Base-by-base conservation (phyloP, 2,797 vertebrate genomes). In the Eurystomus glaucurus region DNA sequence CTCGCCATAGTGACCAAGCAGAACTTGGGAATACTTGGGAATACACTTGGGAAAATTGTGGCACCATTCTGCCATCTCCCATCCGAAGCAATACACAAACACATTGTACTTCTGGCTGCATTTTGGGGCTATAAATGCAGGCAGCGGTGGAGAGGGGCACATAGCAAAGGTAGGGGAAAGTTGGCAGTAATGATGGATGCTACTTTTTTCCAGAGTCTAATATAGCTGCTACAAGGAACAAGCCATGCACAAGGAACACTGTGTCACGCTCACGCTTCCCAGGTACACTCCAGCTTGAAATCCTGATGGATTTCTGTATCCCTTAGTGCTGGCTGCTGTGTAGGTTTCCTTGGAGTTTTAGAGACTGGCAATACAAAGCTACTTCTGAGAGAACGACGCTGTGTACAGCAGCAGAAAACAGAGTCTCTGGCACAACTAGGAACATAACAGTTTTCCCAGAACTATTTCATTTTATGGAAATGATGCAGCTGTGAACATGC, bases 1-100 rank as follows among this genome's bases (percentile, higher is more conserved):
- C 77, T 93, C 6, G 0, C 64, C 57, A 50, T 76, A 90, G 57
- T 0, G 0, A 84, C 57, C 85, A 89, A 77, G 58, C 85, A 76
- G 88, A 75, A 64, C 57, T 66, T 84, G 33, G 90, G 85, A 89
- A 94, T 87, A 51, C 43, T 90, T 78, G 83, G 60, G 55, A 28
- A 25, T 46, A 46, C 19, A 26, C 61, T 83, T 71, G 57, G 41
- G 70, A 80, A 93, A 95, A 91, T 57, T 19, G 68, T 71, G 86
- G 92, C 88, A 86, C n/a, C n/a, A 7, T 89, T 86, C 68, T 91
- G 21, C 26, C 57, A 61, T n/a, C 79, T 75, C 71, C 68, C 69
- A 81, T 80, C 87, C 93, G 95, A 71, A 85, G 82, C 68, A 90
- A 70, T 25, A 54, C 64, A 68, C 0, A 10, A 92, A 89, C 81